Evolutionary conservation across 2,888 invertebrate genomes (phyloP), one percentile per base, ranked within the genome.

Genomic region (Drosophila neotestacea): DNA sequence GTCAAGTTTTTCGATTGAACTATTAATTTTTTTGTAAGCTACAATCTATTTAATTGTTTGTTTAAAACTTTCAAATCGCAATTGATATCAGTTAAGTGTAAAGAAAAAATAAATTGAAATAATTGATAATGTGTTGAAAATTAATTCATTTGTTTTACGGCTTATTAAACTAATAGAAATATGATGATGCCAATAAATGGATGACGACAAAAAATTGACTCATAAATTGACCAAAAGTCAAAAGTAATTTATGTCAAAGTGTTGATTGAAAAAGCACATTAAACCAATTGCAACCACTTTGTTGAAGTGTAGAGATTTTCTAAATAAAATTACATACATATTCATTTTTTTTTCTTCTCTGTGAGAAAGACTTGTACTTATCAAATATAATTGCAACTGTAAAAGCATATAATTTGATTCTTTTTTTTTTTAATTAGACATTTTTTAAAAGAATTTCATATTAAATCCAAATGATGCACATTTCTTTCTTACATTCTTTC

Each of bases 111-210:
- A 13, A 36, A 56, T 16, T 27, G 34, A 42, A 65, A 59, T 22
- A 28, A 41, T 60, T 55, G 22, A 41, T 54, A 46, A 55, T 51
- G 28, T 28, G 39, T 44, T 60, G 16, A 34, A 22, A 28, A 13
- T 42, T 7, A 54, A 70, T 50, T 48, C 65, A 16, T 11, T 27
- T 52, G 52, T 9, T 42, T 48, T 27, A n/a, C 27, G 22, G 46
- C 30, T 36, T 63, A 34, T 70, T 70, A 48, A 70, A 42, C 42
- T 47, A 66, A 54, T 52, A 30, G 55, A 61, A 41, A 58, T 52
- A 32, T 42, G 56, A 46, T 47, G 48, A 34, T 30, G 42, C 4
- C 11, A 28, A 42, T 44, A 41, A 39, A 30, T 32, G 7, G 32
- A 32, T 6, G 11, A 11, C 0, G n/a, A 4, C 16, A 9, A 52